Evolutionary conservation across 2,888 invertebrate species (phyloP).

Genomic region (Tanypteryx hageni): DNA sequence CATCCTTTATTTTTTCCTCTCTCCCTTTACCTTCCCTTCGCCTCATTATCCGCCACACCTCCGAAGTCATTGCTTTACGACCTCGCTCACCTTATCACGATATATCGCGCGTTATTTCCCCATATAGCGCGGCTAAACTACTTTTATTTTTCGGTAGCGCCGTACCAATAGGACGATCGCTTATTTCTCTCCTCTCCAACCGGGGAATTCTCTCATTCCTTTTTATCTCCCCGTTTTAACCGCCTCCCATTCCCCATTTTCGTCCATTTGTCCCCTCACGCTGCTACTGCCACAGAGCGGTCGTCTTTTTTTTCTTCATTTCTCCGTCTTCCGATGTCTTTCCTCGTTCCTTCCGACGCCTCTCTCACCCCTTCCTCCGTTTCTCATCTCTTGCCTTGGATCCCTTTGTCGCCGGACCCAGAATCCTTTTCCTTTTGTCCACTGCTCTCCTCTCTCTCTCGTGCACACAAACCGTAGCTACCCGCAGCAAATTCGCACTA

Average conservation of each 20-base stretch:
- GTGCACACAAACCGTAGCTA: neutral
- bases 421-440: slow-evolving; percentile 10
- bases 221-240: neutral
- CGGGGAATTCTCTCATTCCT: neutral
- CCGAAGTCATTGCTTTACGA: neutral
- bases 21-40: neutral
- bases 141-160: neutral
- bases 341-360: neutral
- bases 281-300: neutral
- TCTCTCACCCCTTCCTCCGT: neutral
- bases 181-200: neutral
- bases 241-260: neutral
- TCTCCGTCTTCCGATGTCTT: neutral
- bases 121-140: neutral
- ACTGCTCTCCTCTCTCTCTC: neutral
- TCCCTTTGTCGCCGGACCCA: slow-evolving; percentile 20
- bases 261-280: neutral
- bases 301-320: neutral
- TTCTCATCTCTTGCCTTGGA: neutral
- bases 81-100: neutral
- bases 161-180: neutral
- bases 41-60: neutral
- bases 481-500: neutral
- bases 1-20: neutral
- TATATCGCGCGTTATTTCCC: neutral